A percentile compares a stretch with the other conserved stretches of the same genome.
These are phyloP conservation scores for Polyploca ridens DNA, from an alignment of 2,888 invertebrate genomes.

Conservation along the genomic window DNA sequence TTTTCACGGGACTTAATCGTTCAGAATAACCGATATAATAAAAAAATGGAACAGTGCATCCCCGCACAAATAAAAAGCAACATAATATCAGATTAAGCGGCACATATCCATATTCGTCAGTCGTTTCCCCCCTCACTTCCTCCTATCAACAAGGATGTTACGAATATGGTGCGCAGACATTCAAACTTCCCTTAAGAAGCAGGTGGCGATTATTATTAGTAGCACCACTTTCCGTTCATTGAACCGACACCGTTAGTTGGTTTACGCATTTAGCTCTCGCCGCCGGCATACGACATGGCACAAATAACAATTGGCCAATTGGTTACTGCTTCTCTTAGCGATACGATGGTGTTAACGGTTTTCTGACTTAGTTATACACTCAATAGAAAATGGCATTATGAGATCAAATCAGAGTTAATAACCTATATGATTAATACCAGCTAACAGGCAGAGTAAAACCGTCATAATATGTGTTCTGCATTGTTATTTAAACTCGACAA, in stretches of 20 bases:
- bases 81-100: background rate
- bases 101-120: slow-evolving; percentile 15
- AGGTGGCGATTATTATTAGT: slow-evolving; percentile 78
- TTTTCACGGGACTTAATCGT: no score
- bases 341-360: slow-evolving; percentile 49
- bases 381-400: slow-evolving; percentile 27
- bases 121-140: slow-evolving; percentile 25
- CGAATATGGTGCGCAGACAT: slow-evolving; percentile 51
- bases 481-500: slow-evolving; percentile 67
- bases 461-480: slow-evolving; percentile 54
- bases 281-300: slow-evolving; percentile 70
- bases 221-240: slow-evolving; percentile 76
- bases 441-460: slow-evolving; percentile 39
- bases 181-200: slow-evolving; percentile 65
- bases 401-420: slow-evolving; percentile 27
- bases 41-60: background rate
- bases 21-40: no score
- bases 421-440: slow-evolving; percentile 25
- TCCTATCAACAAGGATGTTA: slow-evolving; percentile 50
- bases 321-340: slow-evolving; percentile 49
- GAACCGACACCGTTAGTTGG: slow-evolving; percentile 79
- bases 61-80: background rate
- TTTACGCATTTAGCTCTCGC: slow-evolving; percentile 78
- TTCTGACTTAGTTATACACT: slow-evolving; percentile 29
- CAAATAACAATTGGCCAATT: slow-evolving; percentile 77